Percentiles rank a stretch among this genome's conserved stretches.
Conservation (phyloP, 2,113 vertebrate species). For the Prionailurus viverrinus region DNA sequence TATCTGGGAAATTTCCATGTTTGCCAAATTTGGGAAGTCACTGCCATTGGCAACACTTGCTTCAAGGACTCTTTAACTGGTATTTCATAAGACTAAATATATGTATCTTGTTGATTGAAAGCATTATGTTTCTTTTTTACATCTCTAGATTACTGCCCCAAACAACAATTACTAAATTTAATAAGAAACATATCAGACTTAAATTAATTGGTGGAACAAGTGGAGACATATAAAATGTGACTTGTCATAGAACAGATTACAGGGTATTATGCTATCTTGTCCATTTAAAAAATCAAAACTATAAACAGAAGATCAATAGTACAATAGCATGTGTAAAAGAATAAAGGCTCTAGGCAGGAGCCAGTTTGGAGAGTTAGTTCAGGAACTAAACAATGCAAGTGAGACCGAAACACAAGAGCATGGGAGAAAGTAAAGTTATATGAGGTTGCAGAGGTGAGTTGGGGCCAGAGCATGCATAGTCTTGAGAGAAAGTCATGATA, state of each 20-base stretch:
- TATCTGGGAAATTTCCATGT: conserved; percentile 41
- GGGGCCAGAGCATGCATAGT: neutral
- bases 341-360: neutral
- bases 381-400: neutral
- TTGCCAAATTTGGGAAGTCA: conserved; percentile 13
- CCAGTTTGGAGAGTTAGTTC: neutral
- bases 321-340: neutral
- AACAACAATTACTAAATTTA: conserved; percentile 40
- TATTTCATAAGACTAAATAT: conserved; percentile 9
- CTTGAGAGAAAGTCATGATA: neutral
- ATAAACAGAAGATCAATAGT: neutral
- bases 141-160: conserved; percentile 25
- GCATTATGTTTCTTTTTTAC: conserved; percentile 33
- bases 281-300: conserved; percentile 28
- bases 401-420: neutral
- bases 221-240: conserved; percentile 10
- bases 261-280: neutral
- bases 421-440: neutral
- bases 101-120: conserved; percentile 38
- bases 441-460: neutral
- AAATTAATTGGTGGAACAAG: conserved; percentile 28
- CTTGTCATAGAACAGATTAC: neutral
- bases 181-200: neutral
- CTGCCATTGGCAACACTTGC: neutral
- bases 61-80: neutral